Percentiles rank a stretch among this genome's conserved stretches.
Evolutionary conservation across 1,140 invertebrate species (phyloP).

Genomic region (Tetragnatha versicolor): DNA sequence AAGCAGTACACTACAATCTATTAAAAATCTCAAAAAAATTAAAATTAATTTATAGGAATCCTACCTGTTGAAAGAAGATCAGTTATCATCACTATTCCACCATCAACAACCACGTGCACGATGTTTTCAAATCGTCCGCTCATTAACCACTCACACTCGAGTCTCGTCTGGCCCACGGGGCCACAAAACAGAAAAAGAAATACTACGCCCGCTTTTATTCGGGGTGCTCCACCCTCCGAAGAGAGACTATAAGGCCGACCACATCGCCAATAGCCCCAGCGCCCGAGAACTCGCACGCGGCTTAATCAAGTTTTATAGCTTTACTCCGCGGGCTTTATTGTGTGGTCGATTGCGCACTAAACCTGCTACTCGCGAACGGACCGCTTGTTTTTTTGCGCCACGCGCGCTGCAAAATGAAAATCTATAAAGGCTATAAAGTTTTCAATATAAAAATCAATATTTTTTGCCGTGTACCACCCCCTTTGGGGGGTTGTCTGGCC

Average conservation of each 20-base stretch:
- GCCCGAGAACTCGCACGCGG: conserved; percentile 28
- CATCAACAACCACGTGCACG: too few relatives aligned
- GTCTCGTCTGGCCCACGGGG: too few relatives aligned
- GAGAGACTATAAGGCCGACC: conserved; percentile 41
- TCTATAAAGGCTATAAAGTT: conserved; percentile 57
- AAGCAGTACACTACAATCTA: too few relatives aligned
- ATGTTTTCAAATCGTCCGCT: too few relatives aligned
- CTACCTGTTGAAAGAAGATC: too few relatives aligned
- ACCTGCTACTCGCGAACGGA: conserved; percentile 28
- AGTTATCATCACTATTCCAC: too few relatives aligned
- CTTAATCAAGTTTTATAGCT: conserved; percentile 55
- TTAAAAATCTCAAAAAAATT: too few relatives aligned
- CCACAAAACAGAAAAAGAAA: too few relatives aligned
- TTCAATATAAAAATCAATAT: conserved; percentile 57
- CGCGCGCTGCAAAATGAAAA: conserved; percentile 55
- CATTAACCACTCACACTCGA: too few relatives aligned
- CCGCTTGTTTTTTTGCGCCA: background rate
- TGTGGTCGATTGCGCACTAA: conserved; percentile 53
- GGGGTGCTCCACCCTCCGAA: too few relatives aligned
- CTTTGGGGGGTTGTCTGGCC: conserved; percentile 17
- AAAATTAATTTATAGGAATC: too few relatives aligned
- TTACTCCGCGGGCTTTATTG: conserved; percentile 55
- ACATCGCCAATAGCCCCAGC: conserved; percentile 22
- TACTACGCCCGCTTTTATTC: too few relatives aligned
- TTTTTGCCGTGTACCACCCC: background rate